Base-by-base conservation (phyloP, 2,797 vertebrate genomes). In the Rousettus madagascariensis region DNA sequence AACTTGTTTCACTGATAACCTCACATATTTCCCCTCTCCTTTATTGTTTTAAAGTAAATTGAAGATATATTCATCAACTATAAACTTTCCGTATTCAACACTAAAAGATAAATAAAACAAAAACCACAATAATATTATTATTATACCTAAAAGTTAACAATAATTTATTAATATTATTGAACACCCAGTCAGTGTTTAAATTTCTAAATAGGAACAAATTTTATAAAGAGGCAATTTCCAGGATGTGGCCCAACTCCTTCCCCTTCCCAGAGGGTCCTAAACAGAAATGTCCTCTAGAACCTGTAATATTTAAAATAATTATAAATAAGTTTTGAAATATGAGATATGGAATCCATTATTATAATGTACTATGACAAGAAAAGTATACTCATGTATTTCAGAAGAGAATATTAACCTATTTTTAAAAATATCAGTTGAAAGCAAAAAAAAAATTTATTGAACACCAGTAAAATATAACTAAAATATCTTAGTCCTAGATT, bases 301-400 rank as follows among this genome's bases (percentile, higher is more conserved):
- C 46, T 65, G 59, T 30, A 30, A 69, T 1, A 68, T 38, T 51
- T 33, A 63, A 78, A 95, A 41, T 43, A 75, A 75, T 57, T 65
- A 87, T 59, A 95, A 77, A 10, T 84, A 92, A 75, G 11, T 68
- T 75, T 83, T 72, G 15, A 85, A 92, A 57, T 24, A 88, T 30
- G 22, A 95, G 28, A n/a, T 16, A 22, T 1, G 0, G 17, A 65
- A 75, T 84, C 38, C 28, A 72, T 87, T 74, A 66, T 57, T 72
- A 85, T 38, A 57, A 2, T 33, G 5, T 30, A 38, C 2, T n/a
- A 66, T 28, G 36, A 41, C 15, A 88, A 51, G 20, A 86, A 83
- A 68, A 72, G 3, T 8, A 41, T 78, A 38, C 16, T 84, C 15
- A 61, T 6, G 5, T 57, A 22, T 80, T 90, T 86, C 3, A 51